Base-by-base conservation (phyloP, 2,113 vertebrate genomes). In the Otocyon megalotis region DNA sequence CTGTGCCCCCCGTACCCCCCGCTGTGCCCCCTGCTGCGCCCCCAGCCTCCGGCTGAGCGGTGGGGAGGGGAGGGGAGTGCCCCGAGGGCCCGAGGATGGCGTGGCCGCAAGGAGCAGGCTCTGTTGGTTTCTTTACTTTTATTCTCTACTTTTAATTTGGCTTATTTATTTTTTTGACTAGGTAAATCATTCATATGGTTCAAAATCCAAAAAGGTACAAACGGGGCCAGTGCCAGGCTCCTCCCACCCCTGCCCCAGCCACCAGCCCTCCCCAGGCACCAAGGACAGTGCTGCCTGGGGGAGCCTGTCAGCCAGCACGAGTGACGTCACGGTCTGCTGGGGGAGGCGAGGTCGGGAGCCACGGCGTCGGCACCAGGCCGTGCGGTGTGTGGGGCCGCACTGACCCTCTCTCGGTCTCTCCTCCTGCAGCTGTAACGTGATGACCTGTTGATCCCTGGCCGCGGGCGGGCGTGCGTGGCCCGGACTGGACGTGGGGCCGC, bases 401-500 rank as follows among this genome's bases (percentile, higher is more conserved):
- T 84, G 28, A 95, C 16, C 8, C 43, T 63, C 53, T 86, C 72
- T 0, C 3, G 22, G 84, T 65, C 62, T 95, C 88, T 65, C n/a
- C 93, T 71, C 94, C 50, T 16, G 2, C 96, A 98, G 96, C 96
- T 82, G 1, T 60, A 98, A 97, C 0, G 96, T 84, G 37, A 97
- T 98, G 98, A 98, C 97, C 96, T 97, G 96, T 95, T 63, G 97
- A 97, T 88, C 88, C 43, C 97, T 6, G 65, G 83, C 11, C 0
- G 13, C 32, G 0, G 85, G 35, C 19, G 4, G 82, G 60, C 11
- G 3, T 37, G 24, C 3, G 81, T 48, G 65, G 63, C 94, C 94
- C 4, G 32, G 74, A 87, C 54, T 50, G 90, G 95, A 93, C 86
- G 58, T 35, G 84, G 50, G 58, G 58, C 74, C 58, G 13, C 80